Conservation (phyloP, 2,797 vertebrate genomes). For the Chromobotia macracanthus region DNA sequence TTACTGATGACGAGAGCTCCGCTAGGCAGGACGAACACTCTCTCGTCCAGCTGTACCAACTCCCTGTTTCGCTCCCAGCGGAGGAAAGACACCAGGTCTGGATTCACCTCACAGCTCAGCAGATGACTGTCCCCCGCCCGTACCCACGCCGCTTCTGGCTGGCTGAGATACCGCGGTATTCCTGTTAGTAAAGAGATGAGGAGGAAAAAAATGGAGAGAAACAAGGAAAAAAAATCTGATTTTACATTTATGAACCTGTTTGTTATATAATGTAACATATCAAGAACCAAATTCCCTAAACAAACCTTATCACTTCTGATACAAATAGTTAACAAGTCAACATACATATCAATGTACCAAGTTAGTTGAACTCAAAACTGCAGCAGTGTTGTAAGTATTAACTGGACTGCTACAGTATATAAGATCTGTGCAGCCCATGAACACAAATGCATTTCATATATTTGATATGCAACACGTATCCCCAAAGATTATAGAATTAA, state of each 20-base stretch:
- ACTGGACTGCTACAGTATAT: too few species aligned
- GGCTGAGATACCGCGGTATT: conserved; percentile 85
- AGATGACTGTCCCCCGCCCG: conserved; percentile 78
- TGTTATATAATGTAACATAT: too few species aligned
- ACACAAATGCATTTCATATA: not conserved
- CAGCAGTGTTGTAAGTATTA: too few species aligned
- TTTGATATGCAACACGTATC: too few species aligned
- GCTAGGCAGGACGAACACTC: conserved; percentile 78
- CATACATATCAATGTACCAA: too few species aligned
- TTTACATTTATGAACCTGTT: not conserved
- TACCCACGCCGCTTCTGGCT: conserved; percentile 79
- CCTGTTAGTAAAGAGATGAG: conserved; percentile 70
- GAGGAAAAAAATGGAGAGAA: not conserved
- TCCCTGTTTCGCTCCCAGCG: conserved; percentile 88
- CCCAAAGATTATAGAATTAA: too few species aligned
- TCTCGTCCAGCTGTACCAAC: conserved; percentile 72
- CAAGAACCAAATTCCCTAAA: too few species aligned
- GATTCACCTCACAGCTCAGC: conserved; percentile 87
- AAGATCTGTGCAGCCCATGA: not conserved
- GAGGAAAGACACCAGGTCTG: conserved; percentile 84
- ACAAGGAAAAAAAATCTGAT: not conserved
- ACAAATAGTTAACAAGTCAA: too few species aligned
- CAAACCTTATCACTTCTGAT: too few species aligned
- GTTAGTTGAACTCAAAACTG: too few species aligned
- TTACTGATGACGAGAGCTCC: conserved; percentile 89